Conservation (phyloP, 2,888 invertebrate genomes). For the Dolichomitus sp. region DNA sequence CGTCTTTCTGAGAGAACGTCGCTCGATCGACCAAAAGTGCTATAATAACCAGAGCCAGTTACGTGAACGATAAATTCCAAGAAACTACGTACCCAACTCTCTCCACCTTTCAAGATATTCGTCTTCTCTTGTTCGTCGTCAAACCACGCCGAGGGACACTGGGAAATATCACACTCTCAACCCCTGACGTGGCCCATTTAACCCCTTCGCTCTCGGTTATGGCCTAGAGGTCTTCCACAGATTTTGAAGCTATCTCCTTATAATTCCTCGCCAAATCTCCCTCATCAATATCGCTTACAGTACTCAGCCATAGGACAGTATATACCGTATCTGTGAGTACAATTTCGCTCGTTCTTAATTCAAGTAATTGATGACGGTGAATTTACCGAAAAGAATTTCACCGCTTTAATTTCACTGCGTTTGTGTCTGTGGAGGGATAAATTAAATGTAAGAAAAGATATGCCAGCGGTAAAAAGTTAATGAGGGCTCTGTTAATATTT, state of each 20-base stretch:
- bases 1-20: neutral
- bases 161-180: slow-evolving; percentile 76
- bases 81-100: neutral
- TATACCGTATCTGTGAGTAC: slow-evolving; percentile 33
- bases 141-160: slow-evolving; percentile 55
- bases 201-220: slow-evolving; percentile 66
- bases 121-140: slow-evolving; percentile 52
- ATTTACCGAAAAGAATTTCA: neutral
- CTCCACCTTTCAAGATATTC: slow-evolving; percentile 28
- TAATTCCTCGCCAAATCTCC: slow-evolving; percentile 82
- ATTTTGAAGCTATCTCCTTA: slow-evolving; percentile 55
- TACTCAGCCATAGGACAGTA: slow-evolving; percentile 29
- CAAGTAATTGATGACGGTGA: slow-evolving; percentile 49
- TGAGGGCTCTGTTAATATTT: neutral
- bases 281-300: slow-evolving; percentile 84
- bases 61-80: slow-evolving; percentile 45
- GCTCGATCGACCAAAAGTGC: slow-evolving; percentile 1
- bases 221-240: slow-evolving; percentile 31
- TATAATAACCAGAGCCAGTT: neutral
- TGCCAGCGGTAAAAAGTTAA: neutral
- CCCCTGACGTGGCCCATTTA: slow-evolving; percentile 56
- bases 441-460: neutral
- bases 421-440: neutral
- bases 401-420: neutral
- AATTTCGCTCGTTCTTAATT: slow-evolving; percentile 52